Evolutionary conservation across 2,888 invertebrate genomes (phyloP).

Genomic region (Thecophora atra): DNA sequence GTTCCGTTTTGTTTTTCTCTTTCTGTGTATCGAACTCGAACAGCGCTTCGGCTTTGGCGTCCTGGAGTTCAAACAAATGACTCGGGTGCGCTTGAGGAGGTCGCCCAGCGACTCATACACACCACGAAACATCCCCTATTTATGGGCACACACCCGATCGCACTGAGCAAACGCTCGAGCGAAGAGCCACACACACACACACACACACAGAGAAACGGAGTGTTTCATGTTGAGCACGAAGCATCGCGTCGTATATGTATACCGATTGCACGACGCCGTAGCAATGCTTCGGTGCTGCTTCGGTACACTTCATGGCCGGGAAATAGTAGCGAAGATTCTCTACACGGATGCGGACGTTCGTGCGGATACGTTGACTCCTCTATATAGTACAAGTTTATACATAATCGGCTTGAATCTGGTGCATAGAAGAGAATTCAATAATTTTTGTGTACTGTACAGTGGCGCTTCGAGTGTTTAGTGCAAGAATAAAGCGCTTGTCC

Average conservation of each 20-base stretch:
- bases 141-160: not conserved
- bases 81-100: not conserved
- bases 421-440: not conserved
- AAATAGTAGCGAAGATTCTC: constrained; percentile 56
- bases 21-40: constrained; percentile 6
- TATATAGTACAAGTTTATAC: not conserved
- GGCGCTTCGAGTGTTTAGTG: too few relatives aligned
- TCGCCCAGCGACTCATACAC: not conserved
- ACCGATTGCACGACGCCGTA: not conserved
- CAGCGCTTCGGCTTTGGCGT: not conserved
- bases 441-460: not conserved
- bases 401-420: not conserved
- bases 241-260: not conserved
- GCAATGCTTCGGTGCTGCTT: constrained; percentile 9
- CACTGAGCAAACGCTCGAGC: not conserved
- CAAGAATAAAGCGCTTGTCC: too few relatives aligned
- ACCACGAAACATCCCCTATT: constrained; percentile 16
- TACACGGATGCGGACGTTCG: constrained; percentile 52
- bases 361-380: not conserved
- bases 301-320: constrained; percentile 43
- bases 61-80: constrained; percentile 17
- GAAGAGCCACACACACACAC: not conserved
- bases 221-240: not conserved
- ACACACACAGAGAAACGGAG: constrained; percentile 12
- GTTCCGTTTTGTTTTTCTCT: not conserved